Evolutionary conservation across 1,140 invertebrate genomes (phyloP), one percentile per base, ranked within the genome.

Genomic region (Sesamia nonagrioides): DNA sequence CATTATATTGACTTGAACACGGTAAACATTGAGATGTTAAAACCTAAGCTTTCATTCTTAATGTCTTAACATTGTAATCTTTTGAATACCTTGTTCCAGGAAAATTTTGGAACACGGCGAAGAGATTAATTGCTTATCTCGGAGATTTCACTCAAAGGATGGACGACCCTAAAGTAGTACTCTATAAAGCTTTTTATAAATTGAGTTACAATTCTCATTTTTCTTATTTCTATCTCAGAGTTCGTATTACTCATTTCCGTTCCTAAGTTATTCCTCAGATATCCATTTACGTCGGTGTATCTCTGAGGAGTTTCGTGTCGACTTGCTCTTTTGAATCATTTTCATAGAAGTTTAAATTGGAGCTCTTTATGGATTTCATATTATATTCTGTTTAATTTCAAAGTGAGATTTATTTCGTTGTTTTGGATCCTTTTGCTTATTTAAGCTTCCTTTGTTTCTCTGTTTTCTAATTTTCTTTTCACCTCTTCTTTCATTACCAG

Each of bases 271-370:
- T 69, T 69, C 66, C 66, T 69, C 42, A 69, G 66, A 69, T 69
- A 50, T 71, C 45, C 50, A 60, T 58, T 56, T 74, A 74, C 52
- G 35, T 74, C 52, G 54, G 60, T 58, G 71, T 74, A 45, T 74
- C 71, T 74, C 52, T 21, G 71, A 60, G 52, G 71, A 74, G 42
- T 75, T 42, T 75, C 54, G 72, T 37, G 58, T 63, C 73, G 58
- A 35, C 73, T 61, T 6, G 42, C 45, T 75, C 63, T 75, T 21
- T 75, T 78, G 37, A 78, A 78, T 78, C 61, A 78, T 78, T 72
- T 78, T 71, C 77, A 78, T 72, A 33, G 68, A 78, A 78, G 68
- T 78, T 72, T 58, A 72, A 60, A 50, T 45, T 69, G 35, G 54
- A 74, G 35, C 60, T 58, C 54, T 60, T 40, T n/a, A 74, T 60